Percentiles rank a stretch among this genome's conserved stretches.
Conservation (phyloP, 1,140 invertebrate genomes). For the Drosophila bipectinata region DNA sequence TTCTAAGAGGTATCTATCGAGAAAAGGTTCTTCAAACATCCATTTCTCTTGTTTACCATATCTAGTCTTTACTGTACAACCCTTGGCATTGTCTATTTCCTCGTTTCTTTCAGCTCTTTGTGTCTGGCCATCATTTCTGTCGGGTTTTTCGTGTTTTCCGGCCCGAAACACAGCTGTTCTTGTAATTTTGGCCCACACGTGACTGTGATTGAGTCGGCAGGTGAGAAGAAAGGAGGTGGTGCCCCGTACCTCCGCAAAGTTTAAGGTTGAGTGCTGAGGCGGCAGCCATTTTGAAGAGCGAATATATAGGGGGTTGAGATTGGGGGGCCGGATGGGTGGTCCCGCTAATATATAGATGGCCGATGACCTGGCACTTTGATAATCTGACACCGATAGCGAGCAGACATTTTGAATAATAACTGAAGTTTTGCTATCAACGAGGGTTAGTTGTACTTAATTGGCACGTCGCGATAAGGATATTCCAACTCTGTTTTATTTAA, state of each 20-base stretch:
- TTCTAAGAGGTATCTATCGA: background rate
- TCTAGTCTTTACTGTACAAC: conserved; percentile 17
- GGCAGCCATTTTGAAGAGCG: conserved; percentile 27
- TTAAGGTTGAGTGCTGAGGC: conserved; percentile 46
- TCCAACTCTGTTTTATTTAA: background rate
- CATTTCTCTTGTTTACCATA: background rate
- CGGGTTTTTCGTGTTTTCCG: conserved; percentile 34
- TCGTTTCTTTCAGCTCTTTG: conserved; percentile 21
- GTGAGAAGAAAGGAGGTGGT: conserved; percentile 11
- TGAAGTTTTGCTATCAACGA: conserved; percentile 16
- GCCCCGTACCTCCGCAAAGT: conserved; percentile 24
- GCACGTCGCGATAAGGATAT: conserved; percentile 18
- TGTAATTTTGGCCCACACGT: conserved; percentile 44
- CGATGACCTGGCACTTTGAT: conserved; percentile 44
- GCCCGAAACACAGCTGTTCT: conserved; percentile 41
- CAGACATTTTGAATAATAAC: conserved; percentile 43
- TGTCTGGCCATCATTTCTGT: conserved; percentile 29
- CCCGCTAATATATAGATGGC: conserved; percentile 32
- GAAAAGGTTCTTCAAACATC: too few relatives aligned
- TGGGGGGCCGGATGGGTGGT: too few relatives aligned
- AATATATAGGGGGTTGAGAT: conserved; percentile 4
- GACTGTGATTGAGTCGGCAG: conserved; percentile 50
- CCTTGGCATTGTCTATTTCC: conserved; percentile 34
- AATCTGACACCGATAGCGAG: conserved; percentile 37
- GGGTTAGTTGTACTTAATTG: conserved; percentile 35